phyloP scores from a whole-genome alignment of 1,140 invertebrate species.

The Drosophila ohnishii region DNA sequence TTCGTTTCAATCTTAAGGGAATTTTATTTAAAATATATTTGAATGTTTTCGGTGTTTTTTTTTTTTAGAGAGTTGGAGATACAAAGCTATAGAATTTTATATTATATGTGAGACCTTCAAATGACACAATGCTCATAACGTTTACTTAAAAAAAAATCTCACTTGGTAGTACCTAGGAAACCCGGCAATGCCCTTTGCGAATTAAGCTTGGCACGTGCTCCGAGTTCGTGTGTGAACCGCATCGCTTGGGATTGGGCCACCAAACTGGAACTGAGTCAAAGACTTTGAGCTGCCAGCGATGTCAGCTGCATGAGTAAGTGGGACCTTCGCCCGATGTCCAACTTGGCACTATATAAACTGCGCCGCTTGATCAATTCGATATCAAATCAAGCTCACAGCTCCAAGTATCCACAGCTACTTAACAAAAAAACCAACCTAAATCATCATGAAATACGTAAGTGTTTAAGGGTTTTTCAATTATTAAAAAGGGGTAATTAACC shows the following conservation, averaged over 20 bases:
- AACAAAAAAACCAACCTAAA: constrained; percentile 32
- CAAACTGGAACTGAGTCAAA: constrained; percentile 38
- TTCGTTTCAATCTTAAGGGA: not conserved
- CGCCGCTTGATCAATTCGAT: constrained; percentile 4
- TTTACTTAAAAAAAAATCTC: not conserved
- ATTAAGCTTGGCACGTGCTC: constrained; percentile 56
- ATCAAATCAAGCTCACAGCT: constrained; percentile 72
- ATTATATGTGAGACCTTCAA: not conserved
- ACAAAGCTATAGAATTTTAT: not conserved
- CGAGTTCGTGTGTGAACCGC: constrained; percentile 28
- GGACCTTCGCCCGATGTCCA: constrained; percentile 46
- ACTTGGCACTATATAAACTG: constrained; percentile 52
- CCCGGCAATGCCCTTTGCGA: constrained; percentile 36
- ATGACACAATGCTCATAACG: too few species aligned
- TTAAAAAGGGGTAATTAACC: not conserved
- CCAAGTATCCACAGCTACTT: constrained; percentile 49
- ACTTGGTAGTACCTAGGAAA: constrained; percentile 7
- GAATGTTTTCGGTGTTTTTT: not conserved
- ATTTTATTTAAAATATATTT: constrained; percentile 10
- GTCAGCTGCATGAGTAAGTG: constrained; percentile 66
- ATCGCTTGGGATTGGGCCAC: constrained; percentile 44
- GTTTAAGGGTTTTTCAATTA: not conserved
- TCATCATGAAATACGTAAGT: constrained; percentile 82
- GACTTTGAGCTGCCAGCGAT: constrained; percentile 45
- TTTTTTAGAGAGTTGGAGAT: not conserved